phyloP scores from a whole-genome alignment of 1,140 invertebrate genomes.

The Dendroctonus ponderosae region DNA sequence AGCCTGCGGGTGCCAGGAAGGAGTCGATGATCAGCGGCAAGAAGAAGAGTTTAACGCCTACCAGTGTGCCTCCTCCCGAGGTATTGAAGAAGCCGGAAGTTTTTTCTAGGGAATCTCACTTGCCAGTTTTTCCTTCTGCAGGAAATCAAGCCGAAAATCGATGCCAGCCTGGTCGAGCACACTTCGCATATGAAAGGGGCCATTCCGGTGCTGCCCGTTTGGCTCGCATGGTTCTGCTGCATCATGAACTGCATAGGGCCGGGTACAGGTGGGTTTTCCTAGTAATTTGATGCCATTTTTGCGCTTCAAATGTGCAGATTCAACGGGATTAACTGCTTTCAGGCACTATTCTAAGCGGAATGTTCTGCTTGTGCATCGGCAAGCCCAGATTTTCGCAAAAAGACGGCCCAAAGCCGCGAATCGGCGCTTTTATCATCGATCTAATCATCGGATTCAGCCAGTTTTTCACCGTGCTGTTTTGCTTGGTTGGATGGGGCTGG shows the following conservation, averaged over 20 bases:
- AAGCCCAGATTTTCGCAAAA: constrained; percentile 79
- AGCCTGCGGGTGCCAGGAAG: constrained; percentile 54
- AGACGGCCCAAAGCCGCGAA: constrained; percentile 66
- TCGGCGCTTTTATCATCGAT: constrained; percentile 80
- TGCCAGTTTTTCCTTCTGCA: constrained; percentile 43
- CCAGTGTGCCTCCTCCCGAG: constrained; percentile 56
- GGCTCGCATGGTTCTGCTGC: constrained; percentile 81
- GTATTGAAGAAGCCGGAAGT: constrained; percentile 45
- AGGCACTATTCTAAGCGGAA: constrained; percentile 86
- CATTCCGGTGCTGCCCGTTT: constrained; percentile 82
- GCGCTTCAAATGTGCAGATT: neutral
- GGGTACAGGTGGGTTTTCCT: constrained; percentile 66
- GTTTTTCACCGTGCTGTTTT: constrained; percentile 90
- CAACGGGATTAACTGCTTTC: constrained; percentile 22
- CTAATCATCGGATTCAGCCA: constrained; percentile 81
- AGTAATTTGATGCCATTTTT: neutral
- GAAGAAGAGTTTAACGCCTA: constrained; percentile 61
- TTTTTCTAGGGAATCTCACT: neutral
- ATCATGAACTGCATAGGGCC: constrained; percentile 82
- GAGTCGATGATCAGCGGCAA: constrained; percentile 61
- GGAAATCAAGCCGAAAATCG: constrained; percentile 79
- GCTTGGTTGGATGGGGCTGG: constrained; percentile 96
- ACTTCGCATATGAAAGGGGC: constrained; percentile 82
- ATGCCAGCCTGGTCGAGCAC: constrained; percentile 73
- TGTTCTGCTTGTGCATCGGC: constrained; percentile 85